Percentiles rank a stretch among this genome's conserved stretches.
These are phyloP conservation scores for Meloidogyne chitwoodi DNA, from an alignment of 1,140 invertebrate species.

Conservation along the genomic window DNA sequence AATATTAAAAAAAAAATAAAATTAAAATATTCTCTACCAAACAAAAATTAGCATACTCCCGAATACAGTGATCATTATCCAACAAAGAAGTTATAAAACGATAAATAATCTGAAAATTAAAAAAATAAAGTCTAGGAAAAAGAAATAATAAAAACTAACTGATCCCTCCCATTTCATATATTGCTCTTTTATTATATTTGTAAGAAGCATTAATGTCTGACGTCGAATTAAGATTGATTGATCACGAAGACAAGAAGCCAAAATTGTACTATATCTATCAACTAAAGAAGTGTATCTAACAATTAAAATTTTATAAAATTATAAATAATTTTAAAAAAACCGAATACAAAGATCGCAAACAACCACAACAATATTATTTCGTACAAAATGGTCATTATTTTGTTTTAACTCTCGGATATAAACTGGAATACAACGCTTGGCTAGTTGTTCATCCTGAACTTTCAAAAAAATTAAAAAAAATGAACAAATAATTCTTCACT, in stretches of 20 bases:
- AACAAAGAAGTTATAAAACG: conserved; percentile 60
- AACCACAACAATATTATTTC: conserved; percentile 62
- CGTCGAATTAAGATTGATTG: conserved; percentile 59
- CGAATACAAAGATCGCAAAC: conserved; percentile 62
- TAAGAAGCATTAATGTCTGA: conserved; percentile 61
- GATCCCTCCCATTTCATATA: conserved; percentile 62
- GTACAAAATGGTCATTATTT: conserved; percentile 55
- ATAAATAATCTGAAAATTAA: conserved; percentile 57
- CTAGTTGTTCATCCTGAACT: conserved; percentile 60
- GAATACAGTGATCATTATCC: conserved; percentile 49
- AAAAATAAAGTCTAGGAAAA: conserved; percentile 1
- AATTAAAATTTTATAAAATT: neutral
- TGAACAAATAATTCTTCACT: neutral
- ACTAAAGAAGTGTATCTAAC: conserved; percentile 61
- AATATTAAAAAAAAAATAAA: neutral
- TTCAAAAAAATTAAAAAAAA: neutral
- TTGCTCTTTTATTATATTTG: conserved; percentile 60
- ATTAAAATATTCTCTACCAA: conserved; percentile 38
- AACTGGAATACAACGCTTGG: conserved; percentile 61
- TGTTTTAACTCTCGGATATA: conserved; percentile 60
- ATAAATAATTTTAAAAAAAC: conserved; percentile 33
- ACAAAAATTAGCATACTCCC: conserved; percentile 56
- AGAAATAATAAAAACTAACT: conserved; percentile 1
- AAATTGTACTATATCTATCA: conserved; percentile 60
- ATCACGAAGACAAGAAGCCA: conserved; percentile 61